Percentiles rank a stretch among this genome's conserved stretches.
Evolutionary conservation across 2,113 vertebrate species (phyloP).

Genomic region (Centropus unirufus): DNA sequence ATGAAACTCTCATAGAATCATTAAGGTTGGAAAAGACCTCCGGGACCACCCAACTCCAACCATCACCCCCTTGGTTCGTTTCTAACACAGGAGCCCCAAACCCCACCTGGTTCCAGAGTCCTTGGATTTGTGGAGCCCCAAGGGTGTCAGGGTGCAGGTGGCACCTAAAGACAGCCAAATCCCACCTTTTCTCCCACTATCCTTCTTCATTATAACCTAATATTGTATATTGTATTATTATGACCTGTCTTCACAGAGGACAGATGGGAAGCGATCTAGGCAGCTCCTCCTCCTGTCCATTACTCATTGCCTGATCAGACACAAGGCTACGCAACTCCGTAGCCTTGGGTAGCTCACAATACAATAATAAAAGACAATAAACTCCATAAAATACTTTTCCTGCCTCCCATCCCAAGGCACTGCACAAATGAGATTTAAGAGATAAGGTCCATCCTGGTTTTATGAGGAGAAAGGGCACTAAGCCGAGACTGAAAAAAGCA

Average conservation of each 20-base stretch:
- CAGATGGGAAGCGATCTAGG: accelerated
- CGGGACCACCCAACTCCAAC: no score
- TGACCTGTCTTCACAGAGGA: accelerated
- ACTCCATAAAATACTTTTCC: neutral
- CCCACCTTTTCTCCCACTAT: neutral
- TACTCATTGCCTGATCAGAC: neutral
- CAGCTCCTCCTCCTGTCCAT: neutral
- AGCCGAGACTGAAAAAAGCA: neutral
- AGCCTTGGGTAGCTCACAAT: neutral
- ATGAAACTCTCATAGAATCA: no score
- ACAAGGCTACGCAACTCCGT: neutral
- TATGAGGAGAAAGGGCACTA: conserved; percentile 4
- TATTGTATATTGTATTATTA: no score
- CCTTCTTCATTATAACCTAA: accelerated
- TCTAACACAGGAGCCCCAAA: neutral
- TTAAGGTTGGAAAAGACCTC: no score
- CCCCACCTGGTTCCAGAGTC: accelerated
- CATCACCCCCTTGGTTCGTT: no score
- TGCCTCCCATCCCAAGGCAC: neutral
- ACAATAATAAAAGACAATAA: conserved; percentile 36
- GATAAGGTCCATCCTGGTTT: neutral
- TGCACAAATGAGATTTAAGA: conserved; percentile 38
- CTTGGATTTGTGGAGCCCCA: accelerated
- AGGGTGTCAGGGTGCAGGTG: accelerated
- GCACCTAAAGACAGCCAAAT: neutral